These are phyloP conservation scores for Ciconia boyciana DNA, from an alignment of 2,113 vertebrate genomes.

Conservation along the genomic window DNA sequence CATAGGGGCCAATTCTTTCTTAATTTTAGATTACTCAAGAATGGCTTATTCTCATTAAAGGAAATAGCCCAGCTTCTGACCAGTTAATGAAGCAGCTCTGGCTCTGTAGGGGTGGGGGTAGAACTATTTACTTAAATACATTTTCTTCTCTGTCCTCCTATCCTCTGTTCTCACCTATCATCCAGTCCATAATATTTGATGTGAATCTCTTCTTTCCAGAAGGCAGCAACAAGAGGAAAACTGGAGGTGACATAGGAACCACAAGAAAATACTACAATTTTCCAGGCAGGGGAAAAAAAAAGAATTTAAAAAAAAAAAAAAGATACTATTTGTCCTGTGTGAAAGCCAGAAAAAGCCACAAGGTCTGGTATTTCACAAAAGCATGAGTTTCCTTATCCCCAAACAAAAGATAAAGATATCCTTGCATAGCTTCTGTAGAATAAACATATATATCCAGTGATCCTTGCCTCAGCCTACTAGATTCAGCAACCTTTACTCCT, in stretches of 20 bases:
- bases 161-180: neutral
- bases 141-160: neutral
- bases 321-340: neutral
- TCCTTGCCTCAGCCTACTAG: neutral
- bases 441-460: neutral
- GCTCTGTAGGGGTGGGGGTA: neutral
- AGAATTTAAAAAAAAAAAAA: neutral
- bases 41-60: neutral
- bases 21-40: neutral
- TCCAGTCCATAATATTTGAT: neutral
- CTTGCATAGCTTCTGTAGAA: neutral
- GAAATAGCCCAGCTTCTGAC: neutral
- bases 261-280: neutral
- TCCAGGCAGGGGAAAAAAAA: accelerated
- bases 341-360: neutral
- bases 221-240: neutral
- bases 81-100: neutral
- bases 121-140: neutral
- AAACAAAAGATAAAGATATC: neutral
- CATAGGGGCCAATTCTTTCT: neutral
- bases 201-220: neutral
- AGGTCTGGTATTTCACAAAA: neutral
- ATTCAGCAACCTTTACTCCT: neutral
- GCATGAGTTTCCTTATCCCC: neutral
- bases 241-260: neutral